phyloP scores from a whole-genome alignment of 2,888 invertebrate species.

The Agonum fuliginosum region DNA sequence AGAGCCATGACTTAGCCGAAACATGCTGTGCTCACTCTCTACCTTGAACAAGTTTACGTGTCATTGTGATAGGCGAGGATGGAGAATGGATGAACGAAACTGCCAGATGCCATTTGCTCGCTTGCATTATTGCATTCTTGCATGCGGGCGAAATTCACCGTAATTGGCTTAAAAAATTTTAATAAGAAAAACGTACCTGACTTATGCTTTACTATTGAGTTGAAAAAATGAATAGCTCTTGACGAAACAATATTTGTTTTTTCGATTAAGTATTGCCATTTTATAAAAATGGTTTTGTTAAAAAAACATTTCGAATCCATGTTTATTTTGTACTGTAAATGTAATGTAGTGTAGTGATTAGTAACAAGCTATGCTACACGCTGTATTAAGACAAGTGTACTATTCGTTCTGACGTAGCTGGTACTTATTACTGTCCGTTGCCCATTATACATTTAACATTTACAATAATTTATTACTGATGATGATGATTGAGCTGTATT shows the following conservation, averaged over 20 bases:
- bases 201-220: slow-evolving; percentile 70
- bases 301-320: slow-evolving; percentile 36
- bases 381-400: slow-evolving; percentile 39
- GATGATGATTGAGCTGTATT: slow-evolving; percentile 42
- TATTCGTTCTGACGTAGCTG: slow-evolving; percentile 41
- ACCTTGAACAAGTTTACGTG: slow-evolving; percentile 54
- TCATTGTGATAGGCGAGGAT: slow-evolving; percentile 58
- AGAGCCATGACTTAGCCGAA: slow-evolving; percentile 58
- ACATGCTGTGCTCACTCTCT: slow-evolving; percentile 58
- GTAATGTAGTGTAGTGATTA: slow-evolving; percentile 48
- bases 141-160: slow-evolving; percentile 48
- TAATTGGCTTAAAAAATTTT: slow-evolving; percentile 59
- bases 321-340: slow-evolving; percentile 35
- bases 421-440: slow-evolving; percentile 30
- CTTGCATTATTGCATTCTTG: slow-evolving; percentile 34
- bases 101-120: slow-evolving; percentile 56
- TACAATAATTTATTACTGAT: slow-evolving; percentile 56
- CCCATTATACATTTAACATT: slow-evolving; percentile 37
- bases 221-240: slow-evolving; percentile 58
- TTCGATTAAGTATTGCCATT: slow-evolving; percentile 52
- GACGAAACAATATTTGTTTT: slow-evolving; percentile 47
- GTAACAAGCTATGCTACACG: slow-evolving; percentile 15
- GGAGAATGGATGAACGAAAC: slow-evolving; percentile 54
- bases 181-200: slow-evolving; percentile 70
- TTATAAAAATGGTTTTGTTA: slow-evolving; percentile 57